Percentiles rank a stretch among this genome's conserved stretches.
Evolutionary conservation across 2,888 invertebrate species (phyloP).

Genomic region (Melieria picta): DNA sequence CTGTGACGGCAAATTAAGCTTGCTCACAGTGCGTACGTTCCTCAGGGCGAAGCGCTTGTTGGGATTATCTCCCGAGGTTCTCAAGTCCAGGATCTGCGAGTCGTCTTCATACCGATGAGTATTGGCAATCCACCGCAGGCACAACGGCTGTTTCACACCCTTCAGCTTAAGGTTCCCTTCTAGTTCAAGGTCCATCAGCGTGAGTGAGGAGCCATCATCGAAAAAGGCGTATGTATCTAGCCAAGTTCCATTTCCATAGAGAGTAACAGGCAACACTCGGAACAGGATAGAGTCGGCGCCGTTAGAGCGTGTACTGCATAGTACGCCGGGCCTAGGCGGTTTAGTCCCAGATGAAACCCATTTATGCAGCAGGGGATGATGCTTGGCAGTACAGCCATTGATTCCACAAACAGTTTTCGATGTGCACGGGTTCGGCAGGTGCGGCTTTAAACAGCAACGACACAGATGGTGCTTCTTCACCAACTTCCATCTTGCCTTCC

Average conservation of each 20-base stretch:
- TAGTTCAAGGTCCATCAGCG: slow-evolving; percentile 31
- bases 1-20: slow-evolving; percentile 13
- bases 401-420: slow-evolving; percentile 28
- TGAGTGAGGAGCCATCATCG: slow-evolving; percentile 37
- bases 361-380: slow-evolving; percentile 34
- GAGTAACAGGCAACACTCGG: slow-evolving; percentile 37
- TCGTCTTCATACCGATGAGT: slow-evolving; percentile 37
- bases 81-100: slow-evolving; percentile 25
- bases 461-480: slow-evolving; percentile 28
- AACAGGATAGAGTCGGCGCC: slow-evolving; percentile 27
- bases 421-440: slow-evolving; percentile 21
- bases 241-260: slow-evolving; percentile 31
- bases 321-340: neutral
- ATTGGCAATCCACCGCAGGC: slow-evolving; percentile 36
- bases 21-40: slow-evolving; percentile 22
- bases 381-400: slow-evolving; percentile 18
- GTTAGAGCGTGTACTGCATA: no score
- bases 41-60: slow-evolving; percentile 15
- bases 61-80: slow-evolving; percentile 25
- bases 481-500: slow-evolving; percentile 26
- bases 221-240: slow-evolving; percentile 40
- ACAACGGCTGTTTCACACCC: slow-evolving; percentile 33
- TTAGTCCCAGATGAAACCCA: neutral
- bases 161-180: slow-evolving; percentile 23
- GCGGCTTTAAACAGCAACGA: slow-evolving; percentile 26